Percentiles rank a stretch among this genome's conserved stretches.
Conservation (phyloP, 23 tunicate genomes). For the Styela plicata region DNA sequence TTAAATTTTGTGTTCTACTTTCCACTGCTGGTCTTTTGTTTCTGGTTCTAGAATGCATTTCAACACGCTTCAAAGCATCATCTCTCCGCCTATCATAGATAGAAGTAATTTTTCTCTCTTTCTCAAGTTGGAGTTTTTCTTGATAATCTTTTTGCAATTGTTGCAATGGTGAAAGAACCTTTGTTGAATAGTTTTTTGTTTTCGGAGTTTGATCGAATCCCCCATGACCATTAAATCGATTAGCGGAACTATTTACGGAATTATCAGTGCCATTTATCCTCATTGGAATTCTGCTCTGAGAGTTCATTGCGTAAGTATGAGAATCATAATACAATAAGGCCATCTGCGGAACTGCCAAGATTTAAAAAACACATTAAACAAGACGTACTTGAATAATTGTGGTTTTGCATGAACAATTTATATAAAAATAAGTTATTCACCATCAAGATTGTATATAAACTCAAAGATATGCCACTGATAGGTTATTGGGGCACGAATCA, state of each 20-base stretch:
- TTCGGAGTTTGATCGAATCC: neutral
- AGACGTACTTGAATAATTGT: too few species aligned
- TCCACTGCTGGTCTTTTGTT: neutral
- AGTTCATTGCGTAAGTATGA: neutral
- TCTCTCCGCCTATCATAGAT: constrained; percentile 36
- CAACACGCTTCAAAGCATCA: constrained; percentile 46
- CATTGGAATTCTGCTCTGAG: neutral
- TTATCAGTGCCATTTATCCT: neutral
- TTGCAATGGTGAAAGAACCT: constrained; percentile 42
- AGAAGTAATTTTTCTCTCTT: constrained; percentile 47
- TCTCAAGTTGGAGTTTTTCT: constrained; percentile 41
- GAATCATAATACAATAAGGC: neutral
- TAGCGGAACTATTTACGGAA: neutral
- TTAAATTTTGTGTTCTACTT: neutral
- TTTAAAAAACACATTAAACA: too few species aligned
- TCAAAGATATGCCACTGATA: too few species aligned
- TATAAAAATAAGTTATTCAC: too few species aligned
- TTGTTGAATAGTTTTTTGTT: neutral
- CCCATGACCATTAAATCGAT: neutral
- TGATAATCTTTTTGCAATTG: constrained; percentile 47
- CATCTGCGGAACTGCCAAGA: neutral
- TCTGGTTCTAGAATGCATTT: constrained; percentile 47
- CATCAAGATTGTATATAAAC: too few species aligned
- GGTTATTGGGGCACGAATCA: too few species aligned
- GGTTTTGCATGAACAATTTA: too few species aligned